These are phyloP conservation scores for Opisthograptis luteolata DNA, from an alignment of 2,888 invertebrate genomes.

Conservation along the genomic window DNA sequence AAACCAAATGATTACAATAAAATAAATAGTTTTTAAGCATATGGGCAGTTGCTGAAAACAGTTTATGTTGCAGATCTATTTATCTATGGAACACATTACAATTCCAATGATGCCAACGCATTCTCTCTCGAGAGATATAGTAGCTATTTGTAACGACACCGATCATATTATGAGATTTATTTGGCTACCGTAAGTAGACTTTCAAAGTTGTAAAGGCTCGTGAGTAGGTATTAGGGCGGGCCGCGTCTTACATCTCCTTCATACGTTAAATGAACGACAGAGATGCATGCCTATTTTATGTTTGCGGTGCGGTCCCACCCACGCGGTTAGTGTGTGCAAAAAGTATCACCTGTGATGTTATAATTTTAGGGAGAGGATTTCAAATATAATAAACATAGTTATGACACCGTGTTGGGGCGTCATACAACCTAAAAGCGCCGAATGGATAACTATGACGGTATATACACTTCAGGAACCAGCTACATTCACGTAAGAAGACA, in stretches of 20 bases:
- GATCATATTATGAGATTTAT: constrained; percentile 71
- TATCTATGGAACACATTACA: constrained; percentile 70
- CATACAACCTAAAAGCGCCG: constrained; percentile 63
- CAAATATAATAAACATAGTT: constrained; percentile 73
- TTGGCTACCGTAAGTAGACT: constrained; percentile 74
- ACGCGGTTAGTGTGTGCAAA: too few species aligned
- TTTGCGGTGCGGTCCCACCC: too few species aligned
- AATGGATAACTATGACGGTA: constrained; percentile 79
- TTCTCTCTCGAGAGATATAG: constrained; percentile 68
- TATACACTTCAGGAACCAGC: constrained; percentile 76
- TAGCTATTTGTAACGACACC: constrained; percentile 73
- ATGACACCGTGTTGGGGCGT: constrained; percentile 81
- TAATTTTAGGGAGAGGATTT: constrained; percentile 71
- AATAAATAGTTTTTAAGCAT: neutral
- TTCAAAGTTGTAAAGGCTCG: neutral
- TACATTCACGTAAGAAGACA: constrained; percentile 77
- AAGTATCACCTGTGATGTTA: neutral
- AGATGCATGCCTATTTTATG: too few species aligned
- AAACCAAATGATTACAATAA: neutral
- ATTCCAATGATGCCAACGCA: constrained; percentile 72
- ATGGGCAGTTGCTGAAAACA: neutral
- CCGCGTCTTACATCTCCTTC: too few species aligned
- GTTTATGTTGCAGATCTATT: constrained; percentile 57
- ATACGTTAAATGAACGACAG: too few species aligned
- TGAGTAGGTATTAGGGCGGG: too few species aligned